phyloP scores from a whole-genome alignment of 2,888 invertebrate species.

The Clusia tigrina region DNA sequence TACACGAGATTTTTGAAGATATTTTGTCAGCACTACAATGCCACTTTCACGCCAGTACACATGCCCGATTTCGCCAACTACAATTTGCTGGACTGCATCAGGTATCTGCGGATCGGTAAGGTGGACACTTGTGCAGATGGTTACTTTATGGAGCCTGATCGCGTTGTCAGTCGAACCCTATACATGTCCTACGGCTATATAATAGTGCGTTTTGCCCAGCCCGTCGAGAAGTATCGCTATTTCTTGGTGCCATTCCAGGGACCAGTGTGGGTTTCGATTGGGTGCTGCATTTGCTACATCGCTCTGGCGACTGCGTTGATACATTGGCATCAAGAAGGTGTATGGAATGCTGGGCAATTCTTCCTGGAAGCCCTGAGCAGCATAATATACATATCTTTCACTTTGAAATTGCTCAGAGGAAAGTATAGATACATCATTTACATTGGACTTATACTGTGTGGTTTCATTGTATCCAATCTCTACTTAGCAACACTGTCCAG shows the following conservation, averaged over 20 bases:
- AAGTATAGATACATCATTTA: background rate
- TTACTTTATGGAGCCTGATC: background rate
- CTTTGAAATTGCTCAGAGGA: background rate
- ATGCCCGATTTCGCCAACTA: background rate
- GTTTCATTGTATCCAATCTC: constrained; percentile 37
- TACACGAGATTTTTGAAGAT: constrained; percentile 20
- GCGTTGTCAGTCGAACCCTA: background rate
- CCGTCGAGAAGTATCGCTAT: constrained; percentile 38
- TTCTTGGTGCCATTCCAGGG: constrained; percentile 36
- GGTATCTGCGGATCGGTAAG: background rate
- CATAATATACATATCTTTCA: constrained; percentile 8
- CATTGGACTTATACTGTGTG: constrained; percentile 18
- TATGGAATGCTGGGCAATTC: constrained; percentile 15
- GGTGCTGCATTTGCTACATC: background rate
- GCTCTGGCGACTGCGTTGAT: constrained; percentile 19
- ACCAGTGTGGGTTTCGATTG: constrained; percentile 26
- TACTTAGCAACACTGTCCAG: constrained; percentile 39
- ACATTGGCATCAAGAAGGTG: background rate
- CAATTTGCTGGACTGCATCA: constrained; percentile 15
- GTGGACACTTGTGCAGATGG: constrained; percentile 32
- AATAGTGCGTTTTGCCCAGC: constrained; percentile 32
- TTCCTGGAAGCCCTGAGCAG: constrained; percentile 14
- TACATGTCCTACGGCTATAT: background rate
- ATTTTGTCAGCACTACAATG: constrained; percentile 28
- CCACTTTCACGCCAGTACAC: background rate